Conservation (phyloP, 2,113 vertebrate genomes). For the Plotosus lineatus region DNA sequence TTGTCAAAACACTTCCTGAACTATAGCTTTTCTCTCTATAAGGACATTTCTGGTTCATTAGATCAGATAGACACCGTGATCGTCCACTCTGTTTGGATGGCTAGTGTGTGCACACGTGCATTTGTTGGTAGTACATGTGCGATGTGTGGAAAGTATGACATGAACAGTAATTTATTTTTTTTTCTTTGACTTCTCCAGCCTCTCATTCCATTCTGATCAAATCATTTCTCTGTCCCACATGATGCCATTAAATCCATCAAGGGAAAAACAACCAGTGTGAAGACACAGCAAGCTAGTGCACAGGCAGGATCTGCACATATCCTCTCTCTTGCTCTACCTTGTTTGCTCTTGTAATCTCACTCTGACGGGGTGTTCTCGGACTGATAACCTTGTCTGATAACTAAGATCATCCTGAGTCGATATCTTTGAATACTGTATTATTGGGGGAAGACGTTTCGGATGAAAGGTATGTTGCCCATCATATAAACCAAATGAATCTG, state of each 20-base stretch:
- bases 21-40: neutral
- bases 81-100: conserved; percentile 1
- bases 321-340: neutral
- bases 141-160: conserved; percentile 35
- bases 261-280: conserved; percentile 30
- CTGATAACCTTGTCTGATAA: conserved; percentile 25
- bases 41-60: conserved; percentile 4
- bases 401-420: neutral
- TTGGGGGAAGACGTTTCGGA: neutral
- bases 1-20: conserved; percentile 21
- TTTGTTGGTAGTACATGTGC: neutral
- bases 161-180: conserved; percentile 40
- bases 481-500: neutral
- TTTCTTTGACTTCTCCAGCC: conserved; percentile 48
- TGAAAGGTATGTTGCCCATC: neutral
- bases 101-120: neutral
- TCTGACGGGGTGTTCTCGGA: conserved; percentile 13
- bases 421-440: conserved; percentile 12
- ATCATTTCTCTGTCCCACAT: conserved; percentile 49
- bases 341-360: neutral
- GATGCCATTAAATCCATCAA: conserved; percentile 45
- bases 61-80: conserved; percentile 18
- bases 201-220: conserved; percentile 46
- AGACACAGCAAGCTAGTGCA: conserved; percentile 29
- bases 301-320: conserved; percentile 11